These are phyloP conservation scores for Ptilodon capucinus DNA, from an alignment of 2,888 invertebrate species.

Conservation along the genomic window DNA sequence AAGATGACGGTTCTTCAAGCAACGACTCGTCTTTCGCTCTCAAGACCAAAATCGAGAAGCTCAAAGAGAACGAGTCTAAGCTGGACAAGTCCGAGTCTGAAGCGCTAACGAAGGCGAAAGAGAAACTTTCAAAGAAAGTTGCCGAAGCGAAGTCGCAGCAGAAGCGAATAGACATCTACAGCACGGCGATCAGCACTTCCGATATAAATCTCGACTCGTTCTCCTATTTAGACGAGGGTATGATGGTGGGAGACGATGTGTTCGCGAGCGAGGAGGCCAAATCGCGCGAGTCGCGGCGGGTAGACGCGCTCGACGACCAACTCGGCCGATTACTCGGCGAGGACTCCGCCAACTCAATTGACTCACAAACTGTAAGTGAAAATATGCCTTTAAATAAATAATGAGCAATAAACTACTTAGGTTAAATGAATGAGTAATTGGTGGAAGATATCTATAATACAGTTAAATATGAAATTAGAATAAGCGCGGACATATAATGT, in stretches of 20 bases:
- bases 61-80: conserved; percentile 49
- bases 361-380: conserved; percentile 69
- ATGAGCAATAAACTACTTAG: conserved; percentile 61
- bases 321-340: conserved; percentile 65
- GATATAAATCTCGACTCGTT: conserved; percentile 80
- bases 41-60: conserved; percentile 53
- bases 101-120: conserved; percentile 69
- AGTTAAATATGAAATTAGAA: conserved; percentile 39
- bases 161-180: conserved; percentile 79
- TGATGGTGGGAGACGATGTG: conserved; percentile 74
- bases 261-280: conserved; percentile 54
- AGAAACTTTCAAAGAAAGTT: conserved; percentile 72
- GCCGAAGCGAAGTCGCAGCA: conserved; percentile 68
- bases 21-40: conserved; percentile 78
- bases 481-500: conserved; percentile 52
- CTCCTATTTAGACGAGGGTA: conserved; percentile 75
- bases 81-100: conserved; percentile 64
- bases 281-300: conserved; percentile 44
- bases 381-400: conserved; percentile 67
- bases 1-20: conserved; percentile 79
- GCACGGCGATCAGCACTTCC: conserved; percentile 76
- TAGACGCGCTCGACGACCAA: conserved; percentile 58
- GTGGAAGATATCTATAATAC: conserved; percentile 43
- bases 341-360: conserved; percentile 61
- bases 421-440: conserved; percentile 31